A percentile compares a stretch with the other conserved stretches of the same genome.
These are phyloP conservation scores for Azorinus chamasolen DNA, from an alignment of 2,888 invertebrate genomes.

Conservation along the genomic window DNA sequence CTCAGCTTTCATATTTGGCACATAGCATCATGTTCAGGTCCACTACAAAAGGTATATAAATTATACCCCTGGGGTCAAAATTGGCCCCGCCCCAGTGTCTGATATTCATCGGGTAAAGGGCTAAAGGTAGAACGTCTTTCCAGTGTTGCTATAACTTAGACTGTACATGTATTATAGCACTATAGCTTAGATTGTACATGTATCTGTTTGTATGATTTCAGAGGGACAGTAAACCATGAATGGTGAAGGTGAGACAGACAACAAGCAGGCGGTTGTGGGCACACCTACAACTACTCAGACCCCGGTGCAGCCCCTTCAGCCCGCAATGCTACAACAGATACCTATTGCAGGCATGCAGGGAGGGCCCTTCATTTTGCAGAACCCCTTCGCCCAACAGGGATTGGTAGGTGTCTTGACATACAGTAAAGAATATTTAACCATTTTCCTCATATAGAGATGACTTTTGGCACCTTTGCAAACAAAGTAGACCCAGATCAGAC, in stretches of 20 bases:
- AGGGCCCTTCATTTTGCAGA: conserved; percentile 75
- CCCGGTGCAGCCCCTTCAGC: conserved; percentile 65
- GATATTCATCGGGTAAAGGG: too few species aligned
- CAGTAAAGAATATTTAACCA: background rate
- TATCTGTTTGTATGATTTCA: background rate
- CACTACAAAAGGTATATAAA: too few species aligned
- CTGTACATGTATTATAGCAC: too few species aligned
- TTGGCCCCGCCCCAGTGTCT: too few species aligned
- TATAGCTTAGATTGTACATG: too few species aligned
- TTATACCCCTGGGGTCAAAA: too few species aligned
- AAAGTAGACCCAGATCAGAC: too few species aligned
- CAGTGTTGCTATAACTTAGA: too few species aligned
- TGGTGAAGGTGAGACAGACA: conserved; percentile 7
- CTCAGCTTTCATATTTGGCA: too few species aligned
- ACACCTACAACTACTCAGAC: conserved; percentile 28
- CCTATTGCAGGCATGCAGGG: conserved; percentile 65
- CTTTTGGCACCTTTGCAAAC: too few species aligned
- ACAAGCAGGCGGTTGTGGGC: background rate
- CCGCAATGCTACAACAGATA: conserved; percentile 70
- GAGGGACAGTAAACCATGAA: conserved; percentile 19
- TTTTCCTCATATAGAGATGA: background rate
- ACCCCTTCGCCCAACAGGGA: conserved; percentile 78
- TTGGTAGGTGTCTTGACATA: conserved; percentile 65
- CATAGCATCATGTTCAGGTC: too few species aligned
- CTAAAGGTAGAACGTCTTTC: too few species aligned